These are phyloP conservation scores for Colletes gigas DNA, from an alignment of 1,140 invertebrate genomes.

Conservation along the genomic window DNA sequence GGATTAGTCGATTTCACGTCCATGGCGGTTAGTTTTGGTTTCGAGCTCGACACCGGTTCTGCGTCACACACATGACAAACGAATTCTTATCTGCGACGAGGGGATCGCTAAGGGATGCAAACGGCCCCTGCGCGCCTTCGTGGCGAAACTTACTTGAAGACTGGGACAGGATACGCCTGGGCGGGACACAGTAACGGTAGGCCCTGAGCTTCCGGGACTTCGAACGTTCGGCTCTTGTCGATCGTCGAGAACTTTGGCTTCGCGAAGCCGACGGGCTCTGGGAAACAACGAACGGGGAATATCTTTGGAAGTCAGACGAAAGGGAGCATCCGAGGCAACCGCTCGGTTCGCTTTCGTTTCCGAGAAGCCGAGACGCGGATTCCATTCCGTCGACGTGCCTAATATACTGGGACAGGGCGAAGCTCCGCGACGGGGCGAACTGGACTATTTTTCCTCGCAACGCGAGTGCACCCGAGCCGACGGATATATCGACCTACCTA, in stretches of 20 bases:
- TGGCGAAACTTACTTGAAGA: constrained; percentile 81
- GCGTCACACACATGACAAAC: constrained; percentile 48
- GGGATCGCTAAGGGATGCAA: constrained; percentile 28
- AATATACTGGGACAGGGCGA: constrained; percentile 64
- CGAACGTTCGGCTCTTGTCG: constrained; percentile 78
- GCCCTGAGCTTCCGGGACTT: constrained; percentile 66
- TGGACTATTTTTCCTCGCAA: constrained; percentile 23
- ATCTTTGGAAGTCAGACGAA: neutral
- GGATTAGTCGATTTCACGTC: constrained; percentile 79
- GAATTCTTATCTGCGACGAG: constrained; percentile 1
- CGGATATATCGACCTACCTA: constrained; percentile 80
- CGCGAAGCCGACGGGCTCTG: constrained; percentile 83
- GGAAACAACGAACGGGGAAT: constrained; percentile 40
- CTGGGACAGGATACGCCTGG: constrained; percentile 84
- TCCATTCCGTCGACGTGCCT: neutral
- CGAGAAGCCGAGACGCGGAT: neutral
- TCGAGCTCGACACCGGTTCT: constrained; percentile 82
- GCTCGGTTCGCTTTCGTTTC: neutral
- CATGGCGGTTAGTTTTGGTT: constrained; percentile 81
- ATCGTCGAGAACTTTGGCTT: constrained; percentile 82
- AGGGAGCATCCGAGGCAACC: neutral
- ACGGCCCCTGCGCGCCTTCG: neutral
- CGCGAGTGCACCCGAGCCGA: constrained; percentile 6
- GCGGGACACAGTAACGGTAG: constrained; percentile 81
- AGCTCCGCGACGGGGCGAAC: neutral